Evolutionary conservation across 2,113 vertebrate genomes (phyloP), one percentile per base, ranked within the genome.

Genomic region (Phylloscopus trochilus): DNA sequence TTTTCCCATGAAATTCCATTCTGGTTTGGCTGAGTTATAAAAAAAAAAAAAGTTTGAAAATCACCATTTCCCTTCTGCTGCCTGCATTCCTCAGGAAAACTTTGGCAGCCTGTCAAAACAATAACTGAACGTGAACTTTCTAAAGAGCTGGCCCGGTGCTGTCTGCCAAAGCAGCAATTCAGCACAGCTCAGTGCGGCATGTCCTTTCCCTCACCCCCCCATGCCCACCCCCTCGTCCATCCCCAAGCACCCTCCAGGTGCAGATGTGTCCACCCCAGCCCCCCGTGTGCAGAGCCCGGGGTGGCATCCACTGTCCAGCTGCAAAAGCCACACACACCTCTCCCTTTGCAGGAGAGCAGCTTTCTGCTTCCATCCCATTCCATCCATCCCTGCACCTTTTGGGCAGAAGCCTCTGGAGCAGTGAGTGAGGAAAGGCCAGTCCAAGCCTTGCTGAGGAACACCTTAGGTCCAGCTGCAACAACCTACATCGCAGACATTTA

Each of bases 61-160:
- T 93, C 73, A 46, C 96, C 94, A 96, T 97, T 97, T 97, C 95
- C 96, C 94, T 97, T 96, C 94, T 96, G 94, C 93, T 95, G 92
- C 95, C 92, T 96, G 95, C 94, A 95, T 97, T 97, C 95, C 92
- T 96, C 94, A 75, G 94, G 95, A 97, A 96, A 96, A 88, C 86
- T 93, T 92, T 97, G 96, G 95, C 95, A 96, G 95, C 83, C 95
- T 96, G 93, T 96, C 96, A 97, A 93, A 95, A 97, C 93, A 97
- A 96, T 96, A 97, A 96, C 96, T 96, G 94, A 96, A 96, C 88
- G 86, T 95, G 96, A 96, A 96, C 94, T 95, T 95, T 94, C 93
- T 95, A 55, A 96, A 95, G 92, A 95, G 94, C 93, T 93, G 93
- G 92, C 92, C 96, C 17, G 4, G 55, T 43, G 70, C 93, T 88